Evolutionary conservation across 2,797 vertebrate species (phyloP), one percentile per base, ranked within the genome.

Genomic region (Tapera naevia): DNA sequence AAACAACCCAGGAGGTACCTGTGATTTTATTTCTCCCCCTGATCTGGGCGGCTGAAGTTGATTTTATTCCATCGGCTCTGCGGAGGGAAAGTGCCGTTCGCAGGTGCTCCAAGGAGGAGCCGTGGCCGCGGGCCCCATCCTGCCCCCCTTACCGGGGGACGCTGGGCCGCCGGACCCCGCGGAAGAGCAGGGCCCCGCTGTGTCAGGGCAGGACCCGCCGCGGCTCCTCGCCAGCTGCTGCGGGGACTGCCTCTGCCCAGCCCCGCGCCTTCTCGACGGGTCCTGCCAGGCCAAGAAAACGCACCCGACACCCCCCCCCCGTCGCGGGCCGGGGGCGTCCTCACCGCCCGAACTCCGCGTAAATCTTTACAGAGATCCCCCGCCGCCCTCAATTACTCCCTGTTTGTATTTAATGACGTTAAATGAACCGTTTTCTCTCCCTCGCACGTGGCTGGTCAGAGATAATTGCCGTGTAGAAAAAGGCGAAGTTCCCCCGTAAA

Each of bases 401-500:
- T 39, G 73, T 62, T 90, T 80, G 80, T 82, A 12, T 94, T 93
- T 95, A 94, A 94, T 80, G 74, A 91, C 79, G 80, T 88, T 95
- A 94, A 97, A 95, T 91, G 91, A 88, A 67, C 82, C 80, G 82
- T 33, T 96, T 92, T 93, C 71, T 4, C 79, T 93, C 61, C 66
- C 80, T 82, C 37, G 76, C 96, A 93, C 93, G 92, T 95, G 96
- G 95, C 91, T 87, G 39, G n/a, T 17, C 41, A 62, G 85, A 89
- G 84, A 39, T 87, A 92, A 94, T 74, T 88, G 91, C 82, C 43
- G 86, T 24, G 43, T 11, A 81, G 88, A 48, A 88, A 89, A 88
- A 96, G 53, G 76, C 35, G 66, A 82, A 56, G 66, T 57, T 95
- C n/a, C 45, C 71, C 75, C 53, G 32, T 78, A 86, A 70, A 86